Conservation (phyloP, 2,113 vertebrate species). For the Carollia perspicillata region DNA sequence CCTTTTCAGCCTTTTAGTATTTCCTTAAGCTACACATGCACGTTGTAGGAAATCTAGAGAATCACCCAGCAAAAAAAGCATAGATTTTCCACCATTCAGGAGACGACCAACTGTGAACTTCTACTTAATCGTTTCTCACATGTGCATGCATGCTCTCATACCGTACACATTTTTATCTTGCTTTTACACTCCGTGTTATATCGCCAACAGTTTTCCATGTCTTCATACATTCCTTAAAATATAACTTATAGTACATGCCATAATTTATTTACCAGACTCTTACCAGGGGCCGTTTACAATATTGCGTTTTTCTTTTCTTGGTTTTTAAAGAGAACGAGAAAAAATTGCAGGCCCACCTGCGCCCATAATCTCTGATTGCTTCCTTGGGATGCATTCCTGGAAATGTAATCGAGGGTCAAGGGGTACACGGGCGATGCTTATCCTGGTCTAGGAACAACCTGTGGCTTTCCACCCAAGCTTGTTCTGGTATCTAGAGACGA, state of each 20-base stretch:
- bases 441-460: background rate
- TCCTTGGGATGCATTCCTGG: background rate
- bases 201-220: background rate
- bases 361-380: background rate
- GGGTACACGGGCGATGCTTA: accelerated
- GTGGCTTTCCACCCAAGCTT: background rate
- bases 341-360: background rate
- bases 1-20: background rate
- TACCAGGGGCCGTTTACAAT: background rate
- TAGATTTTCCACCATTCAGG: background rate
- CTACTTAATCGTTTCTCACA: background rate
- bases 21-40: background rate
- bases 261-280: background rate
- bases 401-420: background rate
- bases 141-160: background rate
- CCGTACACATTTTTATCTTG: too few relatives aligned
- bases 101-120: background rate
- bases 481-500: accelerated
- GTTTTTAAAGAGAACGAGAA: background rate
- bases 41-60: background rate
- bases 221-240: background rate
- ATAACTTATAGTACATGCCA: background rate
- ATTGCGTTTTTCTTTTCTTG: background rate
- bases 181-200: background rate
- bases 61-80: background rate